A percentile compares a stretch with the other conserved stretches of the same genome.
phyloP scores from a whole-genome alignment of 2,888 invertebrate species.

The Oasisia sp. region DNA sequence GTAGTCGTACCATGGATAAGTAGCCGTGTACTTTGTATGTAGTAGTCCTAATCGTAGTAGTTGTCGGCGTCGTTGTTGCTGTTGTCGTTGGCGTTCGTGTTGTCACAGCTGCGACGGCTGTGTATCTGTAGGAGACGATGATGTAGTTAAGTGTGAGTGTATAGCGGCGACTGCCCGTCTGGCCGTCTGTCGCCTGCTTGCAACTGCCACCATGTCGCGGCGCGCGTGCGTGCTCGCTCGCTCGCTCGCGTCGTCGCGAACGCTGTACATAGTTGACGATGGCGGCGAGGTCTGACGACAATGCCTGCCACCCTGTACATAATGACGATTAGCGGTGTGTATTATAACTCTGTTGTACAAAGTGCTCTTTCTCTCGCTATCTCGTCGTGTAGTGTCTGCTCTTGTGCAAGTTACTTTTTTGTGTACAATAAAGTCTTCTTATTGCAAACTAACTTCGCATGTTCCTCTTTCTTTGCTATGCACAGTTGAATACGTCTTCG shows the following conservation, averaged over 20 bases:
- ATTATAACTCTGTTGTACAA: slow-evolving; percentile 10
- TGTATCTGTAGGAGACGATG: not conserved
- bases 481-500: too few relatives aligned
- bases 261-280: not conserved
- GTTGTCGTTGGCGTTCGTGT: slow-evolving; percentile 13
- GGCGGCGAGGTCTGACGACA: not conserved
- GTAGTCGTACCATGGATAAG: not conserved
- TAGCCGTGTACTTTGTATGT: not conserved
- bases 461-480: not conserved
- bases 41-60: not conserved
- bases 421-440: slow-evolving; percentile 17
- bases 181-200: not conserved
- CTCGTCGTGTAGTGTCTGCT: slow-evolving; percentile 13
- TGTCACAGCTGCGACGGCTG: not conserved
- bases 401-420: slow-evolving; percentile 13
- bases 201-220: slow-evolving; percentile 13
- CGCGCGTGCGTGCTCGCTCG: not conserved
- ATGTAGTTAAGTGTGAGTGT: not conserved
- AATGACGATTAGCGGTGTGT: slow-evolving; percentile 17
- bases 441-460: not conserved
- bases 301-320: not conserved
- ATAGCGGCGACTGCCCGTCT: not conserved
- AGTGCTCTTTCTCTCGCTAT: slow-evolving; percentile 11
- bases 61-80: slow-evolving; percentile 17
- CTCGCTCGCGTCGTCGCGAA: not conserved